Evolutionary conservation across 2,888 invertebrate species (phyloP).

Genomic region (Lycaena phlaeas): DNA sequence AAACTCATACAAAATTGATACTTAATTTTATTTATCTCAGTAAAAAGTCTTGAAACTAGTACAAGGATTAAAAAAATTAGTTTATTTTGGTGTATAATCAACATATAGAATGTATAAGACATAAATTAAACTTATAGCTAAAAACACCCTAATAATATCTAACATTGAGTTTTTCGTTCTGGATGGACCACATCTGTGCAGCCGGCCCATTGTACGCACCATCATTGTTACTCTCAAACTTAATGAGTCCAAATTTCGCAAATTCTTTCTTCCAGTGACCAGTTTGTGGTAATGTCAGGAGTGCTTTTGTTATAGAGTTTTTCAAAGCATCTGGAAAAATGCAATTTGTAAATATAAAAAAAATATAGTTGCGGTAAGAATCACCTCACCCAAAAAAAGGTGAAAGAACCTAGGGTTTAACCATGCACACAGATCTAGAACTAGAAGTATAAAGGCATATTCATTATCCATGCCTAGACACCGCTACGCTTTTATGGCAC

Average conservation of each 20-base stretch:
- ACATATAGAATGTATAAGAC: conserved; percentile 59
- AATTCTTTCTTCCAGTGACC: conserved; percentile 52
- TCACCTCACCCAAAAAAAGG: too few species aligned
- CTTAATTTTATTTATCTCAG: not conserved
- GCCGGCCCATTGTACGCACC: conserved; percentile 61
- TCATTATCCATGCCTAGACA: too few species aligned
- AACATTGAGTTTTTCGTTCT: conserved; percentile 62
- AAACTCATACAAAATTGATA: conserved; percentile 13
- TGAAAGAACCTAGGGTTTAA: too few species aligned
- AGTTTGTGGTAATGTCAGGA: conserved; percentile 47
- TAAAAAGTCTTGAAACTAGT: not conserved
- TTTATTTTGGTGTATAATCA: conserved; percentile 48
- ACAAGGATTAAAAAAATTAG: too few species aligned
- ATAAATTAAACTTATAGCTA: conserved; percentile 49
- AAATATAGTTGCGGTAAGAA: too few species aligned
- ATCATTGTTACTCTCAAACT: conserved; percentile 54
- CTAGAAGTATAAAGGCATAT: too few species aligned
- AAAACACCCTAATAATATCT: conserved; percentile 66
- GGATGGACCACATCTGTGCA: conserved; percentile 66
- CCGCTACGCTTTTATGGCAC: too few species aligned
- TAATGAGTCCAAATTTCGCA: conserved; percentile 61
- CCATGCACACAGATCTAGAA: too few species aligned
- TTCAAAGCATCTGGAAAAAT: conserved; percentile 50
- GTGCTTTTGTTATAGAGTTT: conserved; percentile 44
- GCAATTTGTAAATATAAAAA: not conserved